phyloP scores from a whole-genome alignment of 2,113 vertebrate genomes.

The Vanacampus margaritifer region DNA sequence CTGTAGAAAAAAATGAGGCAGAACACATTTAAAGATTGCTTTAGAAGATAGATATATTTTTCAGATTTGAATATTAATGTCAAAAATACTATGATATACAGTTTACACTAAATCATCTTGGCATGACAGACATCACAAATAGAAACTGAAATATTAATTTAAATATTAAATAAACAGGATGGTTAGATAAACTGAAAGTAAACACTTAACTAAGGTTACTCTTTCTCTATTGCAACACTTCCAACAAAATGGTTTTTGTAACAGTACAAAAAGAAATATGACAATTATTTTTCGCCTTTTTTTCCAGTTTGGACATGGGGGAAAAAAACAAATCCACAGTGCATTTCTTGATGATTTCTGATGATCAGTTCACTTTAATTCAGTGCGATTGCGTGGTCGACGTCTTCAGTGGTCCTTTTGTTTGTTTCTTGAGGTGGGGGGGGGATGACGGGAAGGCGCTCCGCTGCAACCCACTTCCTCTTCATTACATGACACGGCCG shows the following conservation, averaged over 20 bases:
- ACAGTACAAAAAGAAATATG: conserved; percentile 89
- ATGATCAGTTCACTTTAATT: conserved; percentile 50
- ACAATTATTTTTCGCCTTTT: conserved; percentile 67
- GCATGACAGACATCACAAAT: conserved; percentile 91
- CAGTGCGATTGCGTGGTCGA: conserved; percentile 52
- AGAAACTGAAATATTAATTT: conserved; percentile 95
- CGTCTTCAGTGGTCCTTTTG: conserved; percentile 59
- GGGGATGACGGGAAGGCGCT: conserved; percentile 15
- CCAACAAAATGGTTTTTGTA: conserved; percentile 91
- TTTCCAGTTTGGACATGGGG: conserved; percentile 85
- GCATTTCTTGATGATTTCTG: conserved; percentile 73
- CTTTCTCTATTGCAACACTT: conserved; percentile 96
- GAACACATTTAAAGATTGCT: conserved; percentile 56
- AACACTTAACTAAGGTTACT: conserved; percentile 90
- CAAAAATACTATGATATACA: conserved; percentile 99
- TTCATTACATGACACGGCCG: conserved; percentile 11
- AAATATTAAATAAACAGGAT: conserved; percentile 99
- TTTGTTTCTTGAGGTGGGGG: conserved; percentile 7
- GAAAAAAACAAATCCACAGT: conserved; percentile 74
- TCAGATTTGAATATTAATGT: conserved; percentile 95
- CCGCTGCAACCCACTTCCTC: conserved; percentile 22
- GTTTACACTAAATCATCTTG: conserved; percentile 97
- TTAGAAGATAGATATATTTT: conserved; percentile 81
- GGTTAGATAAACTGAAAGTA: conserved; percentile 79
- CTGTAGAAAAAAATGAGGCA: conserved; percentile 19